Evolutionary conservation across 53 echinoderm and acorn worm genomes (phyloP), one percentile per base, ranked within the genome.

Genomic region (Holothuria scabra): DNA sequence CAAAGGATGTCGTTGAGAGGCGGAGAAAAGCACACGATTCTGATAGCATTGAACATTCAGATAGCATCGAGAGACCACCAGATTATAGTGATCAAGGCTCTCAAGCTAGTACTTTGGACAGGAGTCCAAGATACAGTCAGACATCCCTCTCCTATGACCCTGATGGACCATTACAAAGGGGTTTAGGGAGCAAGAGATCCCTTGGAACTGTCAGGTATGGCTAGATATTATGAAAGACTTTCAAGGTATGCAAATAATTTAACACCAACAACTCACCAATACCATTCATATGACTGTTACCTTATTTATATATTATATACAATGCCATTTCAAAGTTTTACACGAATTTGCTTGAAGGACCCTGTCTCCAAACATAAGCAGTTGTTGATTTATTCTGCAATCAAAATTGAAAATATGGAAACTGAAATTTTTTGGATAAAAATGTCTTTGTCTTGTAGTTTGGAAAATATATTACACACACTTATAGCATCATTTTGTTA

Each of bases 191-290:
- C 60, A 93, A 89, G 41, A 93, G 88, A 6, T 95, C 95, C 3
- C 83, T 95, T 44, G 93, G 88, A 75, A 95, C 95, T 30, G 93
- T 84, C 86, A 95, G 95, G 95, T 95, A 84, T 57, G 87, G 8
- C 61, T 13, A 60, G 35, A 35, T 35, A 35, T 22, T 21, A 4
- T 13, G 0, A 26, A 18, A 46, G 33, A 29, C 30, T 68, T 68
- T 13, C 22, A 61, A 61, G 0, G 10, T 10, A 41, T 41, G 62
- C 62, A 6, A 61, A 11, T 13, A 61, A 8, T 61, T 61, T 61
- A 13, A 8, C 8, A 60, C 3, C 6, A 6, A 3, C 35, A 35
- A 35, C 35, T 35, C 3, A 35, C 35, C 3, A 35, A 35, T 6
- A 35, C 35, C 3, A 3, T 35, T 35, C 6, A 6, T 4, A 35